A percentile compares a stretch with the other conserved stretches of the same genome.
These are phyloP conservation scores for Ypsolopha sequella DNA, from an alignment of 2,888 invertebrate genomes.

Conservation along the genomic window DNA sequence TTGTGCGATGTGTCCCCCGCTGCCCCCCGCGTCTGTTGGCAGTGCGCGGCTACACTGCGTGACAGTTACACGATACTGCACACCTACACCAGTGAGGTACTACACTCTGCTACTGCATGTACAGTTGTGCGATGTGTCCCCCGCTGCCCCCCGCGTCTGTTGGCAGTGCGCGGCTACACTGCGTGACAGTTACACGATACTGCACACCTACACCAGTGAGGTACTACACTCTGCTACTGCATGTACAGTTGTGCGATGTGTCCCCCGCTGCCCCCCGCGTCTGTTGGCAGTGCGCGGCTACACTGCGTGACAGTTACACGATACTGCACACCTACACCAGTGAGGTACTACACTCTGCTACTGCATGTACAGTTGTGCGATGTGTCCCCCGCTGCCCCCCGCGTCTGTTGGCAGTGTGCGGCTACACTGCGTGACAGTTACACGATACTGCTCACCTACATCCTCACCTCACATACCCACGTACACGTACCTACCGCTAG, in stretches of 20 bases:
- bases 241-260: constrained; percentile 29
- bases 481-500: too few species aligned
- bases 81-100: constrained; percentile 45
- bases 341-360: constrained; percentile 35
- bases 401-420: constrained; percentile 43
- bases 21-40: constrained; percentile 36
- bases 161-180: constrained; percentile 43
- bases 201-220: constrained; percentile 45
- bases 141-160: constrained; percentile 25
- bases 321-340: constrained; percentile 43
- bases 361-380: constrained; percentile 34
- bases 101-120: too few species aligned
- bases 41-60: constrained; percentile 34
- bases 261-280: constrained; percentile 25
- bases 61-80: constrained; percentile 43
- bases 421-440: constrained; percentile 42
- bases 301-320: constrained; percentile 41
- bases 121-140: constrained; percentile 26
- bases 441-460: constrained; percentile 41
- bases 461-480: too few species aligned
- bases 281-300: constrained; percentile 38
- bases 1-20: constrained; percentile 17
- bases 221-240: too few species aligned
- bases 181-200: constrained; percentile 42
- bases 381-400: constrained; percentile 16